Percentiles rank a stretch among this genome's conserved stretches.
phyloP scores from a whole-genome alignment of 2,797 vertebrate genomes.

The Gymnopithys bicolor region DNA sequence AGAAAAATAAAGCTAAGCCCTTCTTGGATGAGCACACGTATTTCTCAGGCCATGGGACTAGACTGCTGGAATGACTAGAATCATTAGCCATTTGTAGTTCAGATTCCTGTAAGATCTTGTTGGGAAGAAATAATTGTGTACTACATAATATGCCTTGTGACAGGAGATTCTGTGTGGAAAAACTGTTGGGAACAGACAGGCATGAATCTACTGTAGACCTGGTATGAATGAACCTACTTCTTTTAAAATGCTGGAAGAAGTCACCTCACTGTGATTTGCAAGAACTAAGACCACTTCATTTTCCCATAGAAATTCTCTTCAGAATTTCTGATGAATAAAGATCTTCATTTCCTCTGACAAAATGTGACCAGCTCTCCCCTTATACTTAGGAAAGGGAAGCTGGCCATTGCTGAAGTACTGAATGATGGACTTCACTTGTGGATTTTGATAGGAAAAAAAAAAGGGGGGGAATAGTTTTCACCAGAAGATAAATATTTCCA shows the following conservation, averaged over 20 bases:
- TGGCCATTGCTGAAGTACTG: neutral
- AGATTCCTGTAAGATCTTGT: neutral
- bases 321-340: neutral
- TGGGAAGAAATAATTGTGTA: neutral
- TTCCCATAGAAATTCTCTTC: neutral
- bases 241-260: neutral
- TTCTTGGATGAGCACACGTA: neutral
- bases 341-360: neutral
- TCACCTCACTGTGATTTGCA: neutral
- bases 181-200: neutral
- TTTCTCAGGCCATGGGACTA: neutral
- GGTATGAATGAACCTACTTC: neutral
- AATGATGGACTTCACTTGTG: neutral
- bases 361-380: neutral
- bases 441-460: neutral
- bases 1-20: neutral
- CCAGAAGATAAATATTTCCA: neutral
- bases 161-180: neutral
- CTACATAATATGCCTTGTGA: neutral
- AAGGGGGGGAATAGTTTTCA: neutral
- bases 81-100: neutral
- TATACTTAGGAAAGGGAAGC: neutral
- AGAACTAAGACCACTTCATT: neutral
- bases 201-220: neutral
- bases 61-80: neutral